These are phyloP conservation scores for Micromesistius poutassou DNA, from an alignment of 2,797 vertebrate species.

Conservation along the genomic window DNA sequence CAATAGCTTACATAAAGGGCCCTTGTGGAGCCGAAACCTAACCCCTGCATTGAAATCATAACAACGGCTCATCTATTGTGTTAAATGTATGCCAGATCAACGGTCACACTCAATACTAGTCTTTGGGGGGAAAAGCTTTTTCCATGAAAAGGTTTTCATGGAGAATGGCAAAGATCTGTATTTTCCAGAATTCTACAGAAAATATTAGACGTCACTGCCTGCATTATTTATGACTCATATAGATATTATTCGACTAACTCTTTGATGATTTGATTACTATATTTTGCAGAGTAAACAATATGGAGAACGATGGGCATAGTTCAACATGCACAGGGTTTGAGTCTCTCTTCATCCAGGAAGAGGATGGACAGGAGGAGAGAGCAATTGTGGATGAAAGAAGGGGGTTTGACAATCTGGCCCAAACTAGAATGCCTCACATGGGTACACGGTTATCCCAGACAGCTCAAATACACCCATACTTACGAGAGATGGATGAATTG, in stretches of 20 bases:
- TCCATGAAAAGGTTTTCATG: not conserved
- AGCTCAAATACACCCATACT: constrained; percentile 76
- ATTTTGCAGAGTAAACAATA: constrained; percentile 27
- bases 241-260: not conserved
- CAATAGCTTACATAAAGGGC: constrained; percentile 25
- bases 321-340: constrained; percentile 33
- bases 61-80: not conserved
- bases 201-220: not conserved
- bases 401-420: constrained; percentile 24
- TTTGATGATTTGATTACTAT: not conserved
- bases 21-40: constrained; percentile 8
- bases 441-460: constrained; percentile 30
- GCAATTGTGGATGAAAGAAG: constrained; percentile 39
- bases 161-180: not conserved
- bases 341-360: constrained; percentile 67
- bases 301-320: constrained; percentile 54
- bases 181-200: not conserved
- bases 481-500: constrained; percentile 76
- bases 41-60: not conserved
- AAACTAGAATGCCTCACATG: constrained; percentile 25
- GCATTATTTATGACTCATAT: not conserved
- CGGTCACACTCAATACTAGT: not conserved
- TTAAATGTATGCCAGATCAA: not conserved
- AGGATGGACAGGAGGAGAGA: constrained; percentile 45
- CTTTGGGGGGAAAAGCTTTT: not conserved